Percentiles rank a stretch among this genome's conserved stretches.
phyloP scores from a whole-genome alignment of 1,140 invertebrate species.

The Drosophila ambigua region DNA sequence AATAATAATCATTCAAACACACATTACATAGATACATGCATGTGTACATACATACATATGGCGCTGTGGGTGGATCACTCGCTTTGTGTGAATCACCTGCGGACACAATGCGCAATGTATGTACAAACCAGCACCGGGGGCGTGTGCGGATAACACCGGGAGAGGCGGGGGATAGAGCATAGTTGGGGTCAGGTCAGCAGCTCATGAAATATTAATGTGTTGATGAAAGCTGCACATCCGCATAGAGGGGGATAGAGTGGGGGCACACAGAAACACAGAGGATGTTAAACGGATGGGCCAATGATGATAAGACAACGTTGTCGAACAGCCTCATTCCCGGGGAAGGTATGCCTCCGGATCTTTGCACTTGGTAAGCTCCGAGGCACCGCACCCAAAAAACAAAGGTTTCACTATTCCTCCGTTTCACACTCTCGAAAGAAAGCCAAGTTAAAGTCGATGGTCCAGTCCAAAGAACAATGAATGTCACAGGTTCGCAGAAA shows the following conservation, averaged over 20 bases:
- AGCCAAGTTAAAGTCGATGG: neutral
- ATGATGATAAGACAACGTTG: conserved; percentile 15
- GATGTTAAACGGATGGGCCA: conserved; percentile 5
- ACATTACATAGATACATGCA: too few species aligned
- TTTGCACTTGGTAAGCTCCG: neutral
- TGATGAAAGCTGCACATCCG: conserved; percentile 4
- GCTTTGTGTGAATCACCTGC: conserved; percentile 29
- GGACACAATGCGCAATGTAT: conserved; percentile 12
- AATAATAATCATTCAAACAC: conserved; percentile 2
- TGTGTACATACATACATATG: neutral
- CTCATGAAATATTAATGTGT: conserved; percentile 43
- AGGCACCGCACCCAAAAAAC: too few species aligned
- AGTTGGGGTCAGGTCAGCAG: conserved; percentile 58
- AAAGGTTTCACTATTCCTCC: conserved; percentile 5
- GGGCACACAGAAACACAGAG: neutral
- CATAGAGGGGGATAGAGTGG: neutral
- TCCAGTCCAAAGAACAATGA: neutral
- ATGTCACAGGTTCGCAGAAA: neutral
- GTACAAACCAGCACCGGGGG: neutral
- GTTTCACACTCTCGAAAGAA: conserved; percentile 15
- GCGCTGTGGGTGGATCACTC: conserved; percentile 7
- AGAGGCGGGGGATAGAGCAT: neutral
- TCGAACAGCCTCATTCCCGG: neutral
- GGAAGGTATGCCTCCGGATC: neutral
- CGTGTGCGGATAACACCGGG: too few species aligned